phyloP scores from a whole-genome alignment of 2,797 vertebrate genomes.

The Paguma larvata region DNA sequence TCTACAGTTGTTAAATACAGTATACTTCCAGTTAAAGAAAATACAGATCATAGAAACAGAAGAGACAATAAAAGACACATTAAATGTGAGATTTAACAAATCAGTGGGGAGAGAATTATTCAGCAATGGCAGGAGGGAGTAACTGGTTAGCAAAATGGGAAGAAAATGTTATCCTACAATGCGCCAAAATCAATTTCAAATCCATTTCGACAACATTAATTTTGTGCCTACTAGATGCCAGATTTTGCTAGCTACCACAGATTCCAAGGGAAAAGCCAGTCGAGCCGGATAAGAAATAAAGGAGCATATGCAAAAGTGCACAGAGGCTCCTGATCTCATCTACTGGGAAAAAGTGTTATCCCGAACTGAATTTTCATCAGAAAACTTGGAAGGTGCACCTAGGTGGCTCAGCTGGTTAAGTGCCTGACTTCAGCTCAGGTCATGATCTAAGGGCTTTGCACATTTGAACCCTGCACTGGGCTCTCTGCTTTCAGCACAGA shows the following conservation, averaged over 20 bases:
- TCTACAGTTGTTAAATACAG: background rate
- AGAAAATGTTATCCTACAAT: background rate
- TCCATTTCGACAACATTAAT: background rate
- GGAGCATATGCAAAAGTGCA: background rate
- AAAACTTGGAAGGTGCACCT: background rate
- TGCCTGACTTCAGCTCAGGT: no score
- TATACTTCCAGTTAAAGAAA: background rate
- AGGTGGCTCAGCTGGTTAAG: no score
- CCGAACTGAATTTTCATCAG: background rate
- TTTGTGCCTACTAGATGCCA: background rate
- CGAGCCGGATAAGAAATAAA: background rate
- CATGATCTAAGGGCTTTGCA: no score
- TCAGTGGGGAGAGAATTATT: background rate
- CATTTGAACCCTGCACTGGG: no score
- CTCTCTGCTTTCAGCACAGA: no score
- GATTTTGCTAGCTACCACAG: fast-evolving
- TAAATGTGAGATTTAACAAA: background rate
- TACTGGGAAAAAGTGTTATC: background rate
- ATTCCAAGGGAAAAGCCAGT: background rate
- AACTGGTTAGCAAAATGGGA: background rate
- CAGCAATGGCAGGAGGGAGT: background rate
- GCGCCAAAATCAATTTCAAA: background rate
- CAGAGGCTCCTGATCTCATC: background rate
- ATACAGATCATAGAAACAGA: background rate
- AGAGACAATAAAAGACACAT: background rate